Percentiles rank a stretch among this genome's conserved stretches.
Evolutionary conservation across 2,888 invertebrate genomes (phyloP).

Genomic region (Hypomecis punctinalis): DNA sequence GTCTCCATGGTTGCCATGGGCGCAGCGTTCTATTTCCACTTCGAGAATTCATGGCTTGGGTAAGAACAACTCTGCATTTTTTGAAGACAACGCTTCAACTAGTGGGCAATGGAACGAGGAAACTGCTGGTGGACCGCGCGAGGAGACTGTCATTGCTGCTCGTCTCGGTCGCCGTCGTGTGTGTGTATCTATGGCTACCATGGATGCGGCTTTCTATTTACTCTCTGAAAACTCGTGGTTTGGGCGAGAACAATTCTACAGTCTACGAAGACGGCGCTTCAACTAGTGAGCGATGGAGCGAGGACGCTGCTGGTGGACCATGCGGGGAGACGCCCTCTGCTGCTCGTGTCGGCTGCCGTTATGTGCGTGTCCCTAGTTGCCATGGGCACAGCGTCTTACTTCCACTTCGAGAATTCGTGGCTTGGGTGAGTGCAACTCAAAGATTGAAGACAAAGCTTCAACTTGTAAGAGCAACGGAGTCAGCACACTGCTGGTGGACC

Average conservation of each 20-base stretch:
- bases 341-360: conserved; percentile 84
- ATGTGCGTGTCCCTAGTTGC: conserved; percentile 82
- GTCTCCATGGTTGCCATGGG: conserved; percentile 83
- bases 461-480: conserved; percentile 78
- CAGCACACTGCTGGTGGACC: conserved; percentile 85
- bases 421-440: too few species aligned
- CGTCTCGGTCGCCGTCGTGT: conserved; percentile 83
- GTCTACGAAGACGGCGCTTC: too few species aligned
- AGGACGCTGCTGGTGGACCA: conserved; percentile 85
- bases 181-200: conserved; percentile 79
- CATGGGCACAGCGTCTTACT: conserved; percentile 83
- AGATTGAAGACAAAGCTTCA: too few species aligned
- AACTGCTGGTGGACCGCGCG: conserved; percentile 84
- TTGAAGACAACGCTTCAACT: too few species aligned
- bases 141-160: conserved; percentile 86
- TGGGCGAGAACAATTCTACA: conserved; percentile 60
- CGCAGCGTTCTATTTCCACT: conserved; percentile 80
- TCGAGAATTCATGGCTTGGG: conserved; percentile 75
- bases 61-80: too few species aligned
- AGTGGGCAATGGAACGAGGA: conserved; percentile 78
- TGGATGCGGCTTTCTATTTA: conserved; percentile 84
- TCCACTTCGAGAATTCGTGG: conserved; percentile 70
- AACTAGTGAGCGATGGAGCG: too few species aligned
- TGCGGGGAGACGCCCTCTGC: conserved; percentile 85
- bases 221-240: conserved; percentile 70